A percentile compares a stretch with the other conserved stretches of the same genome.
These are phyloP conservation scores for Dromiciops gliroides DNA, from an alignment of 2,113 vertebrate species.

Conservation along the genomic window DNA sequence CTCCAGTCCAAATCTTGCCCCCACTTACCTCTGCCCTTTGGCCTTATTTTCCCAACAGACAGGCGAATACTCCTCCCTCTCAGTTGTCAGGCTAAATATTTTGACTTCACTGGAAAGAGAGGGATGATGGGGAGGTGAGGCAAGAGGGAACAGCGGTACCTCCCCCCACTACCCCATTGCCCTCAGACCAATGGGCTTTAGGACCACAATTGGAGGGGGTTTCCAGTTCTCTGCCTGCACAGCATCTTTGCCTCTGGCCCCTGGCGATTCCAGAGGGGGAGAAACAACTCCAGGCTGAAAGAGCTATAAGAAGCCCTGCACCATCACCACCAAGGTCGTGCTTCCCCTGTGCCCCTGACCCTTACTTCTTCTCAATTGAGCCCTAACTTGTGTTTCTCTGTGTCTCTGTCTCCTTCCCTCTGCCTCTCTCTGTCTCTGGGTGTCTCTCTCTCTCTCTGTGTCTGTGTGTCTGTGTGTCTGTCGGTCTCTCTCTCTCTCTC, in stretches of 20 bases:
- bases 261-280: not conserved
- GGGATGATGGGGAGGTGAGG: constrained; percentile 27
- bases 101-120: constrained; percentile 60
- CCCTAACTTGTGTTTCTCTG: not conserved
- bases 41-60: constrained; percentile 77
- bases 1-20: not conserved
- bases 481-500: not conserved
- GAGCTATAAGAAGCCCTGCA: not conserved
- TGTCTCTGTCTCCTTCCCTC: not conserved
- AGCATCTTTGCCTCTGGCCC: not conserved
- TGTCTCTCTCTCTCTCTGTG: not conserved
- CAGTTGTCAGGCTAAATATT: constrained; percentile 80
- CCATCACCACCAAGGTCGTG: not conserved
- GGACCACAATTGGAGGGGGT: not conserved
- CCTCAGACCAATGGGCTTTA: constrained; percentile 29
- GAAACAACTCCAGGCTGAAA: not conserved
- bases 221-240: not conserved
- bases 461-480: not conserved
- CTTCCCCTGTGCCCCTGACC: not conserved
- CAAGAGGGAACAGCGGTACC: not conserved
- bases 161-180: not conserved
- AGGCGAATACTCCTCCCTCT: not conserved
- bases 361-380: not conserved
- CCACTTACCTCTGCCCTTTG: not conserved
- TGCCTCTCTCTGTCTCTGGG: not conserved